phyloP scores from a whole-genome alignment of 2,888 invertebrate species.

The Leucania comma region DNA sequence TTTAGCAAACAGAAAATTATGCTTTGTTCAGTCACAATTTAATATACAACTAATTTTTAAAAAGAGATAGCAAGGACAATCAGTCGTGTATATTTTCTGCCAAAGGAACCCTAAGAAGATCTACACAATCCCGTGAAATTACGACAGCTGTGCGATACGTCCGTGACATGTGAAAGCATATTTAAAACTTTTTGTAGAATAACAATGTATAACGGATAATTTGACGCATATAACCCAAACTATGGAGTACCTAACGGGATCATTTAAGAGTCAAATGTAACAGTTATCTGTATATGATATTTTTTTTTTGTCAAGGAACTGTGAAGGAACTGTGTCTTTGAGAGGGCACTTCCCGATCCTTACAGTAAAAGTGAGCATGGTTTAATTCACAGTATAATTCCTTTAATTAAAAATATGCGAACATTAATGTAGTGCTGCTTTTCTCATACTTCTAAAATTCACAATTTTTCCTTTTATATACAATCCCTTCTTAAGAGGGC shows the following conservation, averaged over 20 bases:
- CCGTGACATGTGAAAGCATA: constrained; percentile 65
- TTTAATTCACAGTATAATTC: too few relatives aligned
- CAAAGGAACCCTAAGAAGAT: constrained; percentile 63
- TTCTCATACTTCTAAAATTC: too few relatives aligned
- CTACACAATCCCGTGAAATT: constrained; percentile 74
- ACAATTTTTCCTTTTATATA: too few relatives aligned
- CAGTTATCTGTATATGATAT: constrained; percentile 5
- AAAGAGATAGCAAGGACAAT: constrained; percentile 8
- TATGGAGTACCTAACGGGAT: constrained; percentile 39
- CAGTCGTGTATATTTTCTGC: neutral
- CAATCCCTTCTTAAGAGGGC: neutral
- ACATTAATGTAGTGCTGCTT: too few relatives aligned
- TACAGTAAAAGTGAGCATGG: too few relatives aligned
- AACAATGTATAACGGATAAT: constrained; percentile 68
- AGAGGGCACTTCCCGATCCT: too few relatives aligned
- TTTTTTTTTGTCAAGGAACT: neutral
- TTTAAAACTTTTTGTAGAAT: constrained; percentile 53
- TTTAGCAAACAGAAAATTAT: constrained; percentile 18
- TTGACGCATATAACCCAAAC: constrained; percentile 59
- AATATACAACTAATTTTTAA: constrained; percentile 6
- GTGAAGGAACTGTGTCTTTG: constrained; percentile 7
- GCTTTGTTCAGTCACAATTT: constrained; percentile 1
- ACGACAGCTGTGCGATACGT: constrained; percentile 75
- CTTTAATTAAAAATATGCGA: too few relatives aligned
- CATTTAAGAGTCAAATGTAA: constrained; percentile 1